These are phyloP conservation scores for Fabriciana adippe DNA, from an alignment of 2,888 invertebrate genomes.

Conservation along the genomic window DNA sequence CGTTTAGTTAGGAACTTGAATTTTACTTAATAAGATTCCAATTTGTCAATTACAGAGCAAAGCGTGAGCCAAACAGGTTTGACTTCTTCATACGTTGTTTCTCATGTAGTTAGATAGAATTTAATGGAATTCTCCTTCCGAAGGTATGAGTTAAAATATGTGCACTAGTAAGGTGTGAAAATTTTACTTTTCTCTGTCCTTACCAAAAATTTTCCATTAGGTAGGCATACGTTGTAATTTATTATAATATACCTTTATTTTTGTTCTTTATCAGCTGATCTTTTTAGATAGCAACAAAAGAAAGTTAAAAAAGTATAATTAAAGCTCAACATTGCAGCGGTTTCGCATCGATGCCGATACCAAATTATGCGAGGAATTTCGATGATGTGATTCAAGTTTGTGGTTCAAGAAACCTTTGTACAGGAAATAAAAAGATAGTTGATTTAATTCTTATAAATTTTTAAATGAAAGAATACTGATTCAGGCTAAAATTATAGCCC, in stretches of 20 bases:
- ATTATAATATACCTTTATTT: background rate
- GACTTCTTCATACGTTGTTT: slow-evolving; percentile 75
- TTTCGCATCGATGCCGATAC: slow-evolving; percentile 28
- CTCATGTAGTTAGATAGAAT: slow-evolving; percentile 57
- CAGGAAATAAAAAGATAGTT: slow-evolving; percentile 22
- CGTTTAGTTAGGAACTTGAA: slow-evolving; percentile 76
- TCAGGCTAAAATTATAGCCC: no score
- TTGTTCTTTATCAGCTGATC: slow-evolving; percentile 1
- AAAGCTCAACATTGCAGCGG: slow-evolving; percentile 22
- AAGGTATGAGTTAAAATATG: background rate
- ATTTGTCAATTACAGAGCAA: slow-evolving; percentile 86
- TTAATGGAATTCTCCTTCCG: slow-evolving; percentile 52
- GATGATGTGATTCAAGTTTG: slow-evolving; percentile 32
- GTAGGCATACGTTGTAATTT: background rate
- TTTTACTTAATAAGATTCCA: slow-evolving; percentile 86
- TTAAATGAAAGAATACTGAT: no score
- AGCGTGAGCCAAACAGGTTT: slow-evolving; percentile 76
- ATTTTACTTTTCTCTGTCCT: background rate
- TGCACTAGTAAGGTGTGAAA: background rate
- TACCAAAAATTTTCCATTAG: background rate
- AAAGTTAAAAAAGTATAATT: slow-evolving; percentile 24
- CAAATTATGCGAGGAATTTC: slow-evolving; percentile 42
- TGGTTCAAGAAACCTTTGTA: slow-evolving; percentile 32
- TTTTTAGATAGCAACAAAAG: background rate
- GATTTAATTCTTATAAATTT: slow-evolving; percentile 8